A percentile compares a stretch with the other conserved stretches of the same genome.
These are phyloP conservation scores for Eucera pruinosa DNA, from an alignment of 2,888 invertebrate species.

Conservation along the genomic window DNA sequence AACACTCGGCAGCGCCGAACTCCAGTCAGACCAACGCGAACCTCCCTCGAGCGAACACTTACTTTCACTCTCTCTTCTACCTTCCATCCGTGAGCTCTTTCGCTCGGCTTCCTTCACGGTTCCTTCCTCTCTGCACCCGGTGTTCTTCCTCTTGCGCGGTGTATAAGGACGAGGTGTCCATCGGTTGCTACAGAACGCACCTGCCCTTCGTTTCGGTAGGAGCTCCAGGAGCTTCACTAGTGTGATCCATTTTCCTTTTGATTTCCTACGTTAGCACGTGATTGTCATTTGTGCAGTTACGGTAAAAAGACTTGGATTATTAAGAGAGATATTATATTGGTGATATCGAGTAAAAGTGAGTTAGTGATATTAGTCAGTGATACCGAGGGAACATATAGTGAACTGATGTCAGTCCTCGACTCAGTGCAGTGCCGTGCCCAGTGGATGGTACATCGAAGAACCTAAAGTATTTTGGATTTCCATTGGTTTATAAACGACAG, in stretches of 20 bases:
- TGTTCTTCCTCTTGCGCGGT: slow-evolving; percentile 15
- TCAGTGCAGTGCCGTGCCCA: slow-evolving; percentile 72
- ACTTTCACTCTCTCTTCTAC: slow-evolving; percentile 82
- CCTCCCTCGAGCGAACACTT: slow-evolving; percentile 84
- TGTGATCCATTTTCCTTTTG: background rate
- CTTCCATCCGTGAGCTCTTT: slow-evolving; percentile 50
- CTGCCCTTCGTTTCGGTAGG: slow-evolving; percentile 69
- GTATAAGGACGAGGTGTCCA: slow-evolving; percentile 52
- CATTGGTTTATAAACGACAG: background rate
- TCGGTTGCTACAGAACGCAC: slow-evolving; percentile 67
- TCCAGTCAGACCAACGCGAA: slow-evolving; percentile 84
- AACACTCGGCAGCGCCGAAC: slow-evolving; percentile 80
- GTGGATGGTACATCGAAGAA: slow-evolving; percentile 49
- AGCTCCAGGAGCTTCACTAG: slow-evolving; percentile 23
- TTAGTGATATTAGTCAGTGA: slow-evolving; percentile 40
- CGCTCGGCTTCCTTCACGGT: slow-evolving; percentile 41
- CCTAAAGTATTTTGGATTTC: slow-evolving; percentile 11
- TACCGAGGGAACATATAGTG: slow-evolving; percentile 36
- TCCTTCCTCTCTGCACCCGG: slow-evolving; percentile 17
- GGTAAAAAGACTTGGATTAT: too few relatives aligned
- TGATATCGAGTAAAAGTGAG: slow-evolving; percentile 29
- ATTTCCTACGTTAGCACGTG: slow-evolving; percentile 21
- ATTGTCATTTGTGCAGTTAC: background rate
- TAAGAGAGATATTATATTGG: background rate
- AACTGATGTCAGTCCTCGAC: slow-evolving; percentile 56